A percentile compares a stretch with the other conserved stretches of the same genome.
phyloP scores from a whole-genome alignment of 2,888 invertebrate species.

The Stenurella melanura region DNA sequence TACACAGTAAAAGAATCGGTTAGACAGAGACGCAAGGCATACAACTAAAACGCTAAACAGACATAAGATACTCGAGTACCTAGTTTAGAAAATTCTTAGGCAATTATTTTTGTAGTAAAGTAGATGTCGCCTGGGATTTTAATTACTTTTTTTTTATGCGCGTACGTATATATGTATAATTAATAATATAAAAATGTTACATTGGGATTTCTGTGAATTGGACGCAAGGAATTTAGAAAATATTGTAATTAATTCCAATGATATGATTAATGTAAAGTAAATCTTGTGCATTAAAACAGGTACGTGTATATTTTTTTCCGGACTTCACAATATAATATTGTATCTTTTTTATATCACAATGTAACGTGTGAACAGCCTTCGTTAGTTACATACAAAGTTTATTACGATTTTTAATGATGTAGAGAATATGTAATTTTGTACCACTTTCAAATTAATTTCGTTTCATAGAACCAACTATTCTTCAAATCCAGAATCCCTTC shows the following conservation, averaged over 20 bases:
- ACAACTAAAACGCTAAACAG: constrained; percentile 60
- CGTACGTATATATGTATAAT: not conserved
- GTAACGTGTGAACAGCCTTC: constrained; percentile 63
- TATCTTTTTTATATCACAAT: constrained; percentile 52
- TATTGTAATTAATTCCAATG: constrained; percentile 41
- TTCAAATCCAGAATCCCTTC: not conserved
- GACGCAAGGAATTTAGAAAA: constrained; percentile 37
- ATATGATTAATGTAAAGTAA: constrained; percentile 35
- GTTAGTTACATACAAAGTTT: constrained; percentile 57
- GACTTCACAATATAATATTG: constrained; percentile 50
- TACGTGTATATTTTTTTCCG: constrained; percentile 50
- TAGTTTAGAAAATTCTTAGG: constrained; percentile 21
- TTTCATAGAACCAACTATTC: constrained; percentile 17
- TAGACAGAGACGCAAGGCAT: constrained; percentile 57
- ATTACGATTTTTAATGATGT: constrained; percentile 52
- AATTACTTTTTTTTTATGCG: constrained; percentile 22
- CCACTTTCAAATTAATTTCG: constrained; percentile 12
- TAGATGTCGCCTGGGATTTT: constrained; percentile 38
- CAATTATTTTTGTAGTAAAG: constrained; percentile 51
- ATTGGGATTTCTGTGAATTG: constrained; percentile 2
- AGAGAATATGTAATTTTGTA: constrained; percentile 31
- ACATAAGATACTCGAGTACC: constrained; percentile 53
- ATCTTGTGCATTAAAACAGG: constrained; percentile 30
- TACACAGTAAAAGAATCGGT: constrained; percentile 49
- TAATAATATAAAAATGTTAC: not conserved